These are phyloP conservation scores for Heliangelus exortis DNA, from an alignment of 2,797 vertebrate species.

Conservation along the genomic window DNA sequence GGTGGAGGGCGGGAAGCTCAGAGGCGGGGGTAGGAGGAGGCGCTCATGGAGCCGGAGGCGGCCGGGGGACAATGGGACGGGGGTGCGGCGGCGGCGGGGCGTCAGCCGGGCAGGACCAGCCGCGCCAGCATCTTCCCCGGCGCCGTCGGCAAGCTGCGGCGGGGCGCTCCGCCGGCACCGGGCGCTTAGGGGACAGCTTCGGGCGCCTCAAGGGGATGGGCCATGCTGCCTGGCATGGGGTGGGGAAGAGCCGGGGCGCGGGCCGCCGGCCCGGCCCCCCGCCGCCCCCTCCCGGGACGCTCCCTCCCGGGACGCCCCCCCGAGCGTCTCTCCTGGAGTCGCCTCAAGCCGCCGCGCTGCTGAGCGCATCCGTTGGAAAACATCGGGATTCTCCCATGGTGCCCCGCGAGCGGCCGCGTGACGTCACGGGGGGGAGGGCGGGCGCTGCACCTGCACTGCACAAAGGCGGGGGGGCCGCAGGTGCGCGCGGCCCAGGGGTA, in stretches of 20 bases:
- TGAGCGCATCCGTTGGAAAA: slow-evolving; percentile 80
- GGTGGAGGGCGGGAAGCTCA: slow-evolving; percentile 66
- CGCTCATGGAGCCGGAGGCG: slow-evolving; percentile 75
- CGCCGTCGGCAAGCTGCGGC: slow-evolving; percentile 4
- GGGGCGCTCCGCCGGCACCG: background rate
- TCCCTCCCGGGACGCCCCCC: slow-evolving; percentile 4
- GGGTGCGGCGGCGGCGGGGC: background rate
- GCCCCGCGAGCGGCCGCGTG: slow-evolving; percentile 75
- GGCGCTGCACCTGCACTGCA: slow-evolving; percentile 65
- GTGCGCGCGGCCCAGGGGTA: background rate
- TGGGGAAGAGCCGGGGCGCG: slow-evolving; percentile 43
- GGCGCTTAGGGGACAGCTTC: background rate
- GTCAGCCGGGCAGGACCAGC: slow-evolving; percentile 49
- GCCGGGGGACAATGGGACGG: slow-evolving; percentile 74
- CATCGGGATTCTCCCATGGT: slow-evolving; percentile 85
- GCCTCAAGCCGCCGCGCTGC: slow-evolving; percentile 74
- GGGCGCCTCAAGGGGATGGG: background rate
- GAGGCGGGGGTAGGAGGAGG: slow-evolving; percentile 47
- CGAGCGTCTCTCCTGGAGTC: slow-evolving; percentile 68
- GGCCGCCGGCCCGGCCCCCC: background rate
- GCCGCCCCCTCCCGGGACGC: slow-evolving; percentile 38
- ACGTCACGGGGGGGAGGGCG: slow-evolving; percentile 73
- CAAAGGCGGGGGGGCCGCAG: slow-evolving; percentile 26
- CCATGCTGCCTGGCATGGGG: background rate
- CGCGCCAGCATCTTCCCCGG: slow-evolving; percentile 51